Percentiles rank a stretch among this genome's conserved stretches.
Evolutionary conservation across 2,797 vertebrate species (phyloP).

Genomic region (Gouania willdenowi): DNA sequence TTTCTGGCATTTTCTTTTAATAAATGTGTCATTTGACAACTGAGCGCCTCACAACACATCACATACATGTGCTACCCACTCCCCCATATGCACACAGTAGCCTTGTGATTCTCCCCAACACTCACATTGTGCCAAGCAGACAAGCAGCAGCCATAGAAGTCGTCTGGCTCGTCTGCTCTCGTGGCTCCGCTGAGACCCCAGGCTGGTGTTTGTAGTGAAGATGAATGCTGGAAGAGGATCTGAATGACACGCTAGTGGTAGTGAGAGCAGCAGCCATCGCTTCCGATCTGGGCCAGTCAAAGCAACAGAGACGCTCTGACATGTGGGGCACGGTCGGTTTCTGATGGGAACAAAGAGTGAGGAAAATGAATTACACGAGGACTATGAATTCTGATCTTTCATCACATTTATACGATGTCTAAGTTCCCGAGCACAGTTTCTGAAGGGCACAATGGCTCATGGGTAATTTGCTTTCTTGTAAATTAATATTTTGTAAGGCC

Average conservation of each 20-base stretch:
- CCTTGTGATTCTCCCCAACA: too few relatives aligned
- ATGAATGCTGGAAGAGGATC: slow-evolving; percentile 55
- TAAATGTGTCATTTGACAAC: slow-evolving; percentile 11
- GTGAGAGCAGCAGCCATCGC: slow-evolving; percentile 40
- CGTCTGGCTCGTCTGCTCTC: slow-evolving; percentile 33
- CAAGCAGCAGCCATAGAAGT: slow-evolving; percentile 35
- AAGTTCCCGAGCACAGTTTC: not conserved
- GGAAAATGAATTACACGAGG: slow-evolving; percentile 9
- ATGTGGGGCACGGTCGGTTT: slow-evolving; percentile 45
- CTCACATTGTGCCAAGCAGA: slow-evolving; percentile 26
- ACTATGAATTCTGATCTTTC: slow-evolving; percentile 3
- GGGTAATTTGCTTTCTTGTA: slow-evolving; percentile 46
- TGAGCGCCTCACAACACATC: slow-evolving; percentile 15
- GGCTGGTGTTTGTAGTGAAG: slow-evolving; percentile 48
- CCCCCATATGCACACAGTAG: slow-evolving; percentile 1
- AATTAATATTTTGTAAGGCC: slow-evolving; percentile 39
- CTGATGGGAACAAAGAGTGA: slow-evolving; percentile 41
- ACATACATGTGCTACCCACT: not conserved
- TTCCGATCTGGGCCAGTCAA: slow-evolving; percentile 57
- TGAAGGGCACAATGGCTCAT: slow-evolving; percentile 32
- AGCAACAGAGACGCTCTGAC: slow-evolving; percentile 19
- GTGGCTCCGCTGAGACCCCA: slow-evolving; percentile 39
- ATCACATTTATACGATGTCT: not conserved
- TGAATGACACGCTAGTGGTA: slow-evolving; percentile 53
- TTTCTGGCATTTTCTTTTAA: slow-evolving; percentile 15